phyloP scores from a whole-genome alignment of 2,797 vertebrate genomes.

The Myotis vivesi region DNA sequence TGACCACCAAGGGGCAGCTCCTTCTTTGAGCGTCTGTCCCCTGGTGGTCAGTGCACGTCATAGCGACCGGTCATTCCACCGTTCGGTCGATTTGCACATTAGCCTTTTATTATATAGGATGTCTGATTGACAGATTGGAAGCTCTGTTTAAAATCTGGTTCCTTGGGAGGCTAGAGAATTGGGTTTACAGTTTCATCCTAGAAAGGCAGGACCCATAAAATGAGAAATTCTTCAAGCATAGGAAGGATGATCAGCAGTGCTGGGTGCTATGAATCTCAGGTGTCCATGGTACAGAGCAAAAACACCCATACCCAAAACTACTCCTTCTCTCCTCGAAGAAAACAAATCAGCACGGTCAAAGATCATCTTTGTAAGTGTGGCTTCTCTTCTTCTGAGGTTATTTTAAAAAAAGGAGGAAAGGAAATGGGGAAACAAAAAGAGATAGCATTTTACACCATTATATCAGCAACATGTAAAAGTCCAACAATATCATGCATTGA shows the following conservation, averaged over 20 bases:
- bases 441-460: background rate
- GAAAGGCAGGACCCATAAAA: background rate
- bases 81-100: too few relatives aligned
- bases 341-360: background rate
- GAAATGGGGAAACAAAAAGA: background rate
- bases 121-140: background rate
- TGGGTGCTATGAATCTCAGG: background rate
- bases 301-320: background rate
- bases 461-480: background rate
- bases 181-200: background rate
- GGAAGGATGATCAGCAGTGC: background rate
- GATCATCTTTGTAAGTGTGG: background rate
- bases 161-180: background rate
- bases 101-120: too few relatives aligned
- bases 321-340: background rate
- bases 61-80: too few relatives aligned
- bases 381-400: background rate
- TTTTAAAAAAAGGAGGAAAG: background rate
- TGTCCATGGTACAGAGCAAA: background rate
- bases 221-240: background rate
- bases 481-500: background rate
- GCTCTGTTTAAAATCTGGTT: background rate
- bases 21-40: too few relatives aligned
- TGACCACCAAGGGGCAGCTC: too few relatives aligned
- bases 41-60: too few relatives aligned